Evolutionary conservation across 2,113 vertebrate species (phyloP), one percentile per base, ranked within the genome.

Genomic region (Muntiacus reevesi): DNA sequence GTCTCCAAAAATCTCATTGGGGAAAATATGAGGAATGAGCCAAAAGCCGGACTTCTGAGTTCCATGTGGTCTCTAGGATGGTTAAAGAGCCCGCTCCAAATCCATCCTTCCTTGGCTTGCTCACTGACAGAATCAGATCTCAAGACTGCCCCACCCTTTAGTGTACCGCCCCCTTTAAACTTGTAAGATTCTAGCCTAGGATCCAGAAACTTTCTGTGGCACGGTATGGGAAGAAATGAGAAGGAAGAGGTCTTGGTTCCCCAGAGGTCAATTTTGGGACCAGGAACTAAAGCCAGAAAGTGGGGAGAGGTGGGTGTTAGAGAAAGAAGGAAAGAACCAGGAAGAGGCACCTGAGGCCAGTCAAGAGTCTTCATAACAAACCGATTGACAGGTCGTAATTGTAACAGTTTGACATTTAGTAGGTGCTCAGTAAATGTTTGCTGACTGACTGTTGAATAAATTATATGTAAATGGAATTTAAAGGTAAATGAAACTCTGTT

Each of bases 1-100:
- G 84, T 97, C 97, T 97, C 96, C 78, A 74, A 98, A 98, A 96
- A 85, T 97, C 89, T 98, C 82, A 95, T 96, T 96, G 97, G 94
- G 93, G 94, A 87, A 96, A 91, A 94, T 47, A 16, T 0, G 91
- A 97, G 82, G 86, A 87, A 92, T 89, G 97, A 95, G 93, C 94
- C 95, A 96, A 91, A 95, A 97, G 91, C 82, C 67, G 91, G 62
- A 50, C 82, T 50, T 92, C 82, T 55, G 55, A 83, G 86, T 91
- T 91, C 93, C 17, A 2, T 43, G 2, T 15, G 54, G 93, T 83
- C 95, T 95, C 78, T 95, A 71, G 86, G 87, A 78, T 95, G 33
- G 17, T 92, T 93, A 95, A 97, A 97, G 79, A 57, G 45, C 54
- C 54, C 27, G 52, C 81, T 96, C 62, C 36, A 83, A 64, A 71